Evolutionary conservation across 1,140 invertebrate genomes (phyloP).

Genomic region (Brachionus sp.): DNA sequence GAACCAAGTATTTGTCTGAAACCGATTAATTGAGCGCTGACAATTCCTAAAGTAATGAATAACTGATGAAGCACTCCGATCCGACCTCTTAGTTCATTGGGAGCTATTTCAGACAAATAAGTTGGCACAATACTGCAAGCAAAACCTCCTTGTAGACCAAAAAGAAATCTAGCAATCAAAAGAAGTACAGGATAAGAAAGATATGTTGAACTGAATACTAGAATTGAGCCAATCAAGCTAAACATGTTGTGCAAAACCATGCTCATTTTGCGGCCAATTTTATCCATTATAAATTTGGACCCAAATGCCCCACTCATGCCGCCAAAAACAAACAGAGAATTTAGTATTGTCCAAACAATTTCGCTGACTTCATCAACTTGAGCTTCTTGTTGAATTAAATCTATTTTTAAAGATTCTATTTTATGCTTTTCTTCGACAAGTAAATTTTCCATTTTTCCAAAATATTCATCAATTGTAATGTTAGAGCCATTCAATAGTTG

Average conservation of each 20-base stretch:
- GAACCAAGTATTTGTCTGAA: slow-evolving; percentile 27
- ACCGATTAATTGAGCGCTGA: slow-evolving; percentile 69
- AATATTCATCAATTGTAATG: neutral
- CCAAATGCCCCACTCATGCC: slow-evolving; percentile 28
- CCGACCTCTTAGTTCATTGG: slow-evolving; percentile 72
- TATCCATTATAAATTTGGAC: slow-evolving; percentile 13
- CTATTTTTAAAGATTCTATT: neutral
- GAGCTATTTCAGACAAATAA: slow-evolving; percentile 82
- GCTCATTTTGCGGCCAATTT: neutral
- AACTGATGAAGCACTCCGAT: slow-evolving; percentile 81
- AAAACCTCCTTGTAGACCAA: slow-evolving; percentile 46
- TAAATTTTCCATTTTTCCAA: neutral
- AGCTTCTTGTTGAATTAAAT: neutral
- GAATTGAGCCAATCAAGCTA: neutral
- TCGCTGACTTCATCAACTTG: neutral
- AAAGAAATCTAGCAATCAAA: slow-evolving; percentile 1
- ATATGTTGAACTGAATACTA: neutral
- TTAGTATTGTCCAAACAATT: slow-evolving; percentile 12
- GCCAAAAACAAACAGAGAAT: slow-evolving; percentile 33
- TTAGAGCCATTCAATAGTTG: neutral
- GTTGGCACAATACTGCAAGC: slow-evolving; percentile 73
- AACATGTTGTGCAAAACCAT: slow-evolving; percentile 29
- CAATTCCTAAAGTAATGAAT: slow-evolving; percentile 78
- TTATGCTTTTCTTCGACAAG: neutral
- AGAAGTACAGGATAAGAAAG: neutral